Base-by-base conservation (phyloP, 1,140 invertebrate genomes). In the Drosophila azteca region DNA sequence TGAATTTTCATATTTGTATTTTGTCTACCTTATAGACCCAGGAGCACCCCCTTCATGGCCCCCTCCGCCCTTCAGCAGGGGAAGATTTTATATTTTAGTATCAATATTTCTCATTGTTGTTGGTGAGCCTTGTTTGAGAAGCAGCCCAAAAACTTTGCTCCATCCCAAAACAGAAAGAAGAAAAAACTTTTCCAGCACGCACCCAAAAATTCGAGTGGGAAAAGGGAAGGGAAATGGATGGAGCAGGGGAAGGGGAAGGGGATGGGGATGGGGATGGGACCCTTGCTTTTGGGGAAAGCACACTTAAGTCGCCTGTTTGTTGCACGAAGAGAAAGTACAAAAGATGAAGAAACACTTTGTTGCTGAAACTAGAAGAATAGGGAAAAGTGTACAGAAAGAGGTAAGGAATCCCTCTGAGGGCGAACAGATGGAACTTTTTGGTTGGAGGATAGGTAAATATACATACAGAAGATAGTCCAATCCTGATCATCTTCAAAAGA, bases 91-190 rank as follows among this genome's bases (percentile, higher is more conserved):
- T 82, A 83, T 88, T 88, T 77, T 78, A 77, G 83, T 88, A 88
- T 88, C 79, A 83, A 88, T 88, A 88, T 88, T 88, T 77, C 71
- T 60, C 59, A 70, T 88, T 88, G 72, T 78, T 71, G 58, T 70
- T 62, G 41, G 59, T 75, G 64, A 63, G 52, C 70, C 71, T 59
- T 59, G 66, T 71, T 80, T 69, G 61, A 46, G 53, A 15, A 59
- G 57, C 49, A 59, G 45, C 46, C 35, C 11, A 39, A 39, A 74
- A 82, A 82, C 74, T 77, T 87, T 85, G 83, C 74, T 51, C 17
- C 39, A 11, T 15, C n/a, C 43, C 3, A 24, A 43, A 63, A 31
- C 43, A 44, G 57, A 3, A 22, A 39, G 35, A 39, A 20, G 57
- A 51, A 55, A 60, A 69, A 80, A 80, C 54, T 80, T 84, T 72